Base-by-base conservation (phyloP, 1,140 invertebrate species). In the Steinernema feltiae region DNA sequence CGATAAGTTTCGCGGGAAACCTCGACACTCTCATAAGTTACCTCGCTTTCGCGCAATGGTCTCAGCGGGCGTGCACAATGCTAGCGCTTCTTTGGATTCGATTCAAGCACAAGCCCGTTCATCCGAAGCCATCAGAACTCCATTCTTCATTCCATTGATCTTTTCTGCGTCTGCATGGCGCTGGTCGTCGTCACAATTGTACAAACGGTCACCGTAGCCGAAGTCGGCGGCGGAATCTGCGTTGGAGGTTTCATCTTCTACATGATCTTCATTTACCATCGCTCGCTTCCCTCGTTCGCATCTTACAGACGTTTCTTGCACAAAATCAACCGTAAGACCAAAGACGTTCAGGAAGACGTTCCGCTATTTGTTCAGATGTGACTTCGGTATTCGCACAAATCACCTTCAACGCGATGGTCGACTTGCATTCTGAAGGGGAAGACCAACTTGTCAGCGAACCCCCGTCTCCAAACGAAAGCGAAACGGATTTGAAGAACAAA, bases 1-100 rank as follows among this genome's bases (percentile, higher is more conserved):
- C 30, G 1, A 53, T 79, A 21, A 77, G 75, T 0, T 79, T 78
- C 48, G 46, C 70, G 24, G 78, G 78, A 24, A 75, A 79, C 70
- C 70, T 76, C 17, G 72, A 79, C 48, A 73, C 72, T 29, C 31
- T 71, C 41, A 48, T 71, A 7, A 31, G 41, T 27, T 63, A 63
- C 53, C 53, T 63, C 15, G 53, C 53, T 15, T 63, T 63, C 53
- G 53, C 53, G 12, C 53, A 63, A 21, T 63, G 53, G 53, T 63
- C 53, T 7, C 53, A 63, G 53, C 53, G 53, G 2, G 24, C 24
- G 12, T 63, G 15, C 53, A 63, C 53, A 12, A 63, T 63, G 53
- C 2, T 63, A 27, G 53, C 53, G 2, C 53, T 63, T 27, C 15
- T 63, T 7, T 63, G 53, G 53, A 63, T 63, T 21, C 53, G 53